Percentiles rank a stretch among this genome's conserved stretches.
These are phyloP conservation scores for Agonum fuliginosum DNA, from an alignment of 2,888 invertebrate genomes.

Conservation along the genomic window DNA sequence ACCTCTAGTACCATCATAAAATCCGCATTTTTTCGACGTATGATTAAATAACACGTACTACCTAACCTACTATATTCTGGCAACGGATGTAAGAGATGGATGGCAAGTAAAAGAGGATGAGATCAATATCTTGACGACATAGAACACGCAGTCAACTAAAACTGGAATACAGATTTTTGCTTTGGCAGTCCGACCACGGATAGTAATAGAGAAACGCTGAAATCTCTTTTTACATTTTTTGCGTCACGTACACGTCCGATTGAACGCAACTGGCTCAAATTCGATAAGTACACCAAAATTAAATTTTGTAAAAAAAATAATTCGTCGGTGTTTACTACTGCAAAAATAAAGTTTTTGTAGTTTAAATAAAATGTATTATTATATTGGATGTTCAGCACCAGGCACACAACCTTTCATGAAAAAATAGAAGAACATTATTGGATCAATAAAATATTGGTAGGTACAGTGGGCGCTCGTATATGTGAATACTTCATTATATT, in stretches of 20 bases:
- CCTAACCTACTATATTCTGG: neutral
- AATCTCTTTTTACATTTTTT: constrained; percentile 29
- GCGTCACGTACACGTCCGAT: constrained; percentile 17
- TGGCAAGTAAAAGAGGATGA: neutral
- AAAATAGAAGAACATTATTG: too few species aligned
- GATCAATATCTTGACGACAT: neutral
- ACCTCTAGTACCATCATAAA: neutral
- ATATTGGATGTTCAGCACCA: neutral
- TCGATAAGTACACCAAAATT: constrained; percentile 19
- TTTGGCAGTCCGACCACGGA: constrained; percentile 14
- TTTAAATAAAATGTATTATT: too few species aligned
- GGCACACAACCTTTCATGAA: too few species aligned
- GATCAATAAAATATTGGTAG: too few species aligned
- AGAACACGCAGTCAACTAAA: constrained; percentile 15
- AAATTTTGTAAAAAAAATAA: constrained; percentile 24
- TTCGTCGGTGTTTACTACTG: neutral
- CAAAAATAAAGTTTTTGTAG: neutral
- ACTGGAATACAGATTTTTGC: constrained; percentile 27
- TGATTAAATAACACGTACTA: neutral
- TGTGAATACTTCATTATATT: too few species aligned
- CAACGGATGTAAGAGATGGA: neutral
- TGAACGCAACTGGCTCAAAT: constrained; percentile 29
- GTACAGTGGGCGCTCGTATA: too few species aligned
- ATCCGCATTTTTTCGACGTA: neutral
- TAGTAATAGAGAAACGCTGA: constrained; percentile 20